Evolutionary conservation across 2,888 invertebrate species (phyloP), one percentile per base, ranked within the genome.

Genomic region (Imbricaverruca yamaguchii): DNA sequence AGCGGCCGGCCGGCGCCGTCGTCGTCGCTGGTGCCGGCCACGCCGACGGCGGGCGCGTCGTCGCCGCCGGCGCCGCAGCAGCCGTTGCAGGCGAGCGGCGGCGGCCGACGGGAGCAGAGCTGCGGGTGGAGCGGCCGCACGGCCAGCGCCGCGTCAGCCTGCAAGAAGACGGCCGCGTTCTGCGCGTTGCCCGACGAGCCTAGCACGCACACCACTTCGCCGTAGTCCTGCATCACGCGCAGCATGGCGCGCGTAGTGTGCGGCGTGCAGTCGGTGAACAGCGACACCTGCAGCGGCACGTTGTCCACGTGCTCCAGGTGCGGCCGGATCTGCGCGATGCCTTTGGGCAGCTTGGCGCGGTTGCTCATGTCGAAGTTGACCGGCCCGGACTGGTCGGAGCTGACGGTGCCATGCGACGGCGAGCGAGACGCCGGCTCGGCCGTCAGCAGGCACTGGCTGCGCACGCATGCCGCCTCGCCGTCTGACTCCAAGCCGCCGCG

Each of bases 231-330:
- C 96, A 98, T 97, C 82, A 98, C 98, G 85, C 86, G 85, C 56
- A 90, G 86, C 84, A 84, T 84, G 21, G 82, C 81, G 53, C 81
- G 79, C 3, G 84, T 84, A 53, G 83, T 83, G 13, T 82, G 81
- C 21, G 96, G 92, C 1, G 94, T 95, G 88, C 98, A 98, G 89
- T 99, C 98, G 0, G 98, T 99, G 88, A 98, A 99, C 18, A 99
- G 90, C 0, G 97, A 97, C 25, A 99, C 98, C 81, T 98, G 91
- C 59, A 99, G 89, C 9, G 99, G 98, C 80, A 99, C 98, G 89
- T 98, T 98, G 89, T 99, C 98, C 81, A 98, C 96, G 84, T 93
- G 91, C 86, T 96, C 94, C 84, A 98, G 92, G 88, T 98, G 98
- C 0, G 97, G 97, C 0, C 97, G 91, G 85, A 98, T 97, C 87